Evolutionary conservation across 2,113 vertebrate genomes (phyloP).

Genomic region (Colinus virginianus): DNA sequence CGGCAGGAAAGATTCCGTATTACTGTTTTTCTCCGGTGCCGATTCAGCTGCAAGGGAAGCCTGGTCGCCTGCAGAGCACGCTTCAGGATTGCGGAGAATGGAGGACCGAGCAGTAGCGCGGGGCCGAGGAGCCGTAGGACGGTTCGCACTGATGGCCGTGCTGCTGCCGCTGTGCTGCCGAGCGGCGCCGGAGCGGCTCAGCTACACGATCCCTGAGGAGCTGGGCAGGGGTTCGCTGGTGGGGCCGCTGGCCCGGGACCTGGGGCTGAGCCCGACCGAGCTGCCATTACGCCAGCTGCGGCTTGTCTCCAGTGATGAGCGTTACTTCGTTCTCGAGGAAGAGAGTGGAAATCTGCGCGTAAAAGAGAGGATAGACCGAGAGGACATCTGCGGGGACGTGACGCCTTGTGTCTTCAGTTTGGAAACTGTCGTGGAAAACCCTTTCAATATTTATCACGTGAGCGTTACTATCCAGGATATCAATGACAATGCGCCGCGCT

Average conservation of each 20-base stretch:
- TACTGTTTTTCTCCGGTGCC: neutral
- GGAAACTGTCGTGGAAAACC: slow-evolving; percentile 81
- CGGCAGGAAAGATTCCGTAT: accelerated
- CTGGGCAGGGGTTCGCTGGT: slow-evolving; percentile 50
- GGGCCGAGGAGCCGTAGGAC: neutral
- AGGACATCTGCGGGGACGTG: slow-evolving; percentile 71
- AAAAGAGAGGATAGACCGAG: slow-evolving; percentile 82
- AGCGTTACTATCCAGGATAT: slow-evolving; percentile 78
- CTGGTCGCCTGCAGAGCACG: neutral
- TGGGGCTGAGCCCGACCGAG: neutral
- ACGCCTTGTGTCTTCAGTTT: slow-evolving; percentile 75
- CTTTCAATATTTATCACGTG: slow-evolving; percentile 78
- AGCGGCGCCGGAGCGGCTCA: neutral
- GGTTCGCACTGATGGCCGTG: neutral
- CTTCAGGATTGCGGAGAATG: neutral
- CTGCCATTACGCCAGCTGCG: slow-evolving; percentile 10
- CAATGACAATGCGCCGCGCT: slow-evolving; percentile 81
- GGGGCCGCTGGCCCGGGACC: slow-evolving; percentile 46
- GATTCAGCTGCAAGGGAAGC: neutral
- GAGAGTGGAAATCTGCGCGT: slow-evolving; percentile 69
- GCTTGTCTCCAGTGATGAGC: neutral
- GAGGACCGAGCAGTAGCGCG: neutral
- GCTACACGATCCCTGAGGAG: slow-evolving; percentile 38
- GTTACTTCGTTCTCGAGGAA: slow-evolving; percentile 41
- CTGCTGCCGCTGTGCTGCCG: neutral